Conservation (phyloP, 2,888 invertebrate genomes). For the Oithona nana region DNA sequence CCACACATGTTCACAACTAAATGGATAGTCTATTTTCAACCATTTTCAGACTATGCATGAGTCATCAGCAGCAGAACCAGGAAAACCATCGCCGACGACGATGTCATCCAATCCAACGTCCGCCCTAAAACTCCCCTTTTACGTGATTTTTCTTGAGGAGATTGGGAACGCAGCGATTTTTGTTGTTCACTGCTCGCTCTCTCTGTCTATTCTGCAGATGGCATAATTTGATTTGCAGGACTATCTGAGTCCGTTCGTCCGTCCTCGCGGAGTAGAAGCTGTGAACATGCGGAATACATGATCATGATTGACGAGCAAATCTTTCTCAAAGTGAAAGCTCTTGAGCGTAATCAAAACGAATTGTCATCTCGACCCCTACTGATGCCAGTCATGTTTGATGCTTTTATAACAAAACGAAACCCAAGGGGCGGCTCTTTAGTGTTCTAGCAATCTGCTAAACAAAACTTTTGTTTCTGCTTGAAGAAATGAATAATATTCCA, state of each 20-base stretch:
- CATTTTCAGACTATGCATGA: too few species aligned
- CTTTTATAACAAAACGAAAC: too few species aligned
- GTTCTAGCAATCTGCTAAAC: too few species aligned
- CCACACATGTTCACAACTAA: not conserved
- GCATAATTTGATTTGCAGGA: constrained; percentile 4
- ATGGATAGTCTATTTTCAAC: not conserved
- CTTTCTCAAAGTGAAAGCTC: not conserved
- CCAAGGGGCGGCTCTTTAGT: too few species aligned
- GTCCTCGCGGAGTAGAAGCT: not conserved
- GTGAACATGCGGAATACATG: not conserved
- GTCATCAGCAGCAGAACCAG: too few species aligned
- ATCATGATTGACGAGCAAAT: not conserved
- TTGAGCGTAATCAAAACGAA: not conserved
- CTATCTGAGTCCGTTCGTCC: not conserved
- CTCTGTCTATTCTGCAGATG: not conserved
- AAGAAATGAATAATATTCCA: too few species aligned
- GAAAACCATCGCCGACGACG: too few species aligned
- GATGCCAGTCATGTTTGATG: too few species aligned
- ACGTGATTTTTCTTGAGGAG: not conserved
- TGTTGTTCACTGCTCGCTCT: not conserved
- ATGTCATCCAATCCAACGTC: not conserved
- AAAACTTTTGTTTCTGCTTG: too few species aligned
- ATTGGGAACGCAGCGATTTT: not conserved
- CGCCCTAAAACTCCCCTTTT: not conserved
- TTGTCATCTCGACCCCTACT: too few species aligned